phyloP scores from a whole-genome alignment of 2,797 vertebrate genomes.

The Silurus lanzhouensis region DNA sequence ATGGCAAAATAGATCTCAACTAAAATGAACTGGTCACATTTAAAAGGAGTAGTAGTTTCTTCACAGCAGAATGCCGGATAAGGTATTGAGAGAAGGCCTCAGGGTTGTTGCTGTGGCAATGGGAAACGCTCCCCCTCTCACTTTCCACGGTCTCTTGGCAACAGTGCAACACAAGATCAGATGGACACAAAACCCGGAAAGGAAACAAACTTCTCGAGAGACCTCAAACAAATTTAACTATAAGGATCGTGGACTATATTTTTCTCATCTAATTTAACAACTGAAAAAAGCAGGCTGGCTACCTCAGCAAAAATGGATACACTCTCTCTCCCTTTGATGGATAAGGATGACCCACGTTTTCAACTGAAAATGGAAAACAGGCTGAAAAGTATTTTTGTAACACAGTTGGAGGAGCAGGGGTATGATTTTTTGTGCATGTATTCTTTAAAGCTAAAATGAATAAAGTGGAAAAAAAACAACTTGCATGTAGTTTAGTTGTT shows the following conservation, averaged over 20 bases:
- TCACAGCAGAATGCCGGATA: not conserved
- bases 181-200: conserved; percentile 61
- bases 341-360: conserved; percentile 59
- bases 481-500: too few relatives aligned
- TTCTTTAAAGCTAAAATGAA: not conserved
- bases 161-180: conserved; percentile 64
- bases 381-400: conserved; percentile 76
- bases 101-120: conserved; percentile 66
- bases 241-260: conserved; percentile 26
- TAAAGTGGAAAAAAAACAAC: not conserved
- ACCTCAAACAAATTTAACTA: not conserved
- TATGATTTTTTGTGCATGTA: conserved; percentile 42
- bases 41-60: not conserved
- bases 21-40: not conserved
- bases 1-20: not conserved
- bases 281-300: not conserved
- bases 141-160: conserved; percentile 63
- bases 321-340: conserved; percentile 51
- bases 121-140: conserved; percentile 51
- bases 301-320: conserved; percentile 58
- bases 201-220: conserved; percentile 26
- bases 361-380: conserved; percentile 68
- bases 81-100: conserved; percentile 17
- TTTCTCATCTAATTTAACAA: not conserved
- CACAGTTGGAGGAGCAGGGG: conserved; percentile 72